Conservation (phyloP, 2,113 vertebrate species). For the Myrmecobius fasciatus region DNA sequence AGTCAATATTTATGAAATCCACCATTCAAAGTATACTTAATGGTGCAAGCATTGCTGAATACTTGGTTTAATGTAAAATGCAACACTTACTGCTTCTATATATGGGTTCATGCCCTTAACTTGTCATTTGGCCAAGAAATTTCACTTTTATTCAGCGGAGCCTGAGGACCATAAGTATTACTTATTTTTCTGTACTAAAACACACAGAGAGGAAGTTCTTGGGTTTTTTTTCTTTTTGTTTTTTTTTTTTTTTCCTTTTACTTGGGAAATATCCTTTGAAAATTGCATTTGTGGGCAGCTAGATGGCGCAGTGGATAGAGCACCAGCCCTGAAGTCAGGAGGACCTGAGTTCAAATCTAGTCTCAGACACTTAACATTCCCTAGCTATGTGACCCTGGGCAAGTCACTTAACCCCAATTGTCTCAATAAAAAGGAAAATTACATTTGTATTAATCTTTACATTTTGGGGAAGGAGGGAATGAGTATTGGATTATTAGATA, state of each 20-base stretch:
- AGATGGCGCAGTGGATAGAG: too few species aligned
- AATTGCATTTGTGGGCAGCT: conserved; percentile 18
- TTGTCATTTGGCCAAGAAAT: conserved; percentile 46
- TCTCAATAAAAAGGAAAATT: too few species aligned
- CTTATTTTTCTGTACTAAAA: too few species aligned
- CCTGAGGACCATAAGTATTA: background rate
- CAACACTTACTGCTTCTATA: background rate
- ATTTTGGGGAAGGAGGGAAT: conserved; percentile 24
- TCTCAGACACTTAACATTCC: too few species aligned
- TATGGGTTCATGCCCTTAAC: conserved; percentile 1
- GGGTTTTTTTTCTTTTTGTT: too few species aligned
- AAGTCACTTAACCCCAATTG: too few species aligned
- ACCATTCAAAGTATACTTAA: conserved; percentile 33
- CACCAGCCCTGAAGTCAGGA: too few species aligned
- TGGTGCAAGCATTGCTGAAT: conserved; percentile 49
- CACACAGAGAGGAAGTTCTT: too few species aligned
- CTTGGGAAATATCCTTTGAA: too few species aligned
- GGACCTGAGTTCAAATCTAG: too few species aligned
- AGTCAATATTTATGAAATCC: background rate
- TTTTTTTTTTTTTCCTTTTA: too few species aligned
- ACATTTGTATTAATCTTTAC: conserved; percentile 35
- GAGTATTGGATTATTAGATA: conserved; percentile 39
- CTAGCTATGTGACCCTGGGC: too few species aligned
- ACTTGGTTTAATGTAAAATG: conserved; percentile 52
- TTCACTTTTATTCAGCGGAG: conserved; percentile 19